A percentile compares a stretch with the other conserved stretches of the same genome.
Evolutionary conservation across 2,113 vertebrate genomes (phyloP).

Genomic region (Mormyrus lacerda): DNA sequence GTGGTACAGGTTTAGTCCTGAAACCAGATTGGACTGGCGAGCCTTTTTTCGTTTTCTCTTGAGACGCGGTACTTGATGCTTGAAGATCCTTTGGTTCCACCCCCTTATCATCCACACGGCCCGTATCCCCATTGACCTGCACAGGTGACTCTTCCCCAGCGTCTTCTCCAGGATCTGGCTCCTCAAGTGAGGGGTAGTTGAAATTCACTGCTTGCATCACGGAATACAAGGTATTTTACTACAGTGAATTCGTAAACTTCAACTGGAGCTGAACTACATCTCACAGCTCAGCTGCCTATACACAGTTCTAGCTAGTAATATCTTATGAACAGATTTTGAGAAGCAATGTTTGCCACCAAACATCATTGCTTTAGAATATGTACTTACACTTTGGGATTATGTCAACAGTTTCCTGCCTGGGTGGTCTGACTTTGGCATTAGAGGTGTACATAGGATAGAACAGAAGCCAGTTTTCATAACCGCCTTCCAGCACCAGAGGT

Average conservation of each 20-base stretch:
- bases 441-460: slow-evolving; percentile 93
- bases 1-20: slow-evolving; percentile 64
- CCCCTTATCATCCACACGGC: slow-evolving; percentile 17
- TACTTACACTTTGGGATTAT: slow-evolving; percentile 80
- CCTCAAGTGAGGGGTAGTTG: slow-evolving; percentile 88
- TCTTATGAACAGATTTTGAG: not conserved
- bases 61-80: slow-evolving; percentile 21
- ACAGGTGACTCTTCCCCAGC: slow-evolving; percentile 46
- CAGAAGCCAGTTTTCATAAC: slow-evolving; percentile 95
- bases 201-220: slow-evolving; percentile 77
- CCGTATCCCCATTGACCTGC: slow-evolving; percentile 51
- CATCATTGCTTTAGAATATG: not conserved
- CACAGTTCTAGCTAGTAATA: not conserved
- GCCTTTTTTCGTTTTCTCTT: slow-evolving; percentile 41
- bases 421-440: slow-evolving; percentile 82
- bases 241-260: not conserved
- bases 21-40: slow-evolving; percentile 48
- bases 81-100: slow-evolving; percentile 42
- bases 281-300: not conserved
- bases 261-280: not conserved
- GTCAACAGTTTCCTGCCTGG: slow-evolving; percentile 61
- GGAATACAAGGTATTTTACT: not conserved
- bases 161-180: slow-evolving; percentile 46
- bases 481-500: slow-evolving; percentile 87
- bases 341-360: not conserved